These are phyloP conservation scores for Cydia amplana DNA, from an alignment of 1,140 invertebrate species.

Conservation along the genomic window DNA sequence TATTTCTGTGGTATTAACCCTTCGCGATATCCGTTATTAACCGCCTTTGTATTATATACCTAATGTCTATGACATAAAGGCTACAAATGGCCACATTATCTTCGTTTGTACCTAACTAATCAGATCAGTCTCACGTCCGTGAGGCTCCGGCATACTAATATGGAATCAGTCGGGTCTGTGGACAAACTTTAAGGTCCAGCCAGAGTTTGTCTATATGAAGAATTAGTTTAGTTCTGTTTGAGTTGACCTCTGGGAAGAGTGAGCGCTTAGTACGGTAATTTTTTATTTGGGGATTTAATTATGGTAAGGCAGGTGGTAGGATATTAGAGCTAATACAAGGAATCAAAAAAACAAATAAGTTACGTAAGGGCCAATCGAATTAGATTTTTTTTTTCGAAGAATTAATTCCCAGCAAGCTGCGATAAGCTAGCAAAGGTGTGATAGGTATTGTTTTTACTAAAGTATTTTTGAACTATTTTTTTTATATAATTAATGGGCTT, in stretches of 20 bases:
- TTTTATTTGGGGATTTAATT: neutral
- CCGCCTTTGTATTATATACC: neutral
- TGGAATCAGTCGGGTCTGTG: neutral
- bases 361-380: no score
- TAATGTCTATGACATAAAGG: neutral
- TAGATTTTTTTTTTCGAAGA: no score
- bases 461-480: no score
- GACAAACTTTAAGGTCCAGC: neutral
- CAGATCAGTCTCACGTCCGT: conserved; percentile 5
- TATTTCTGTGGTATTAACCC: neutral
- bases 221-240: conserved; percentile 13
- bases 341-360: no score
- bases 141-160: conserved; percentile 3
- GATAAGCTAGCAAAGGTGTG: no score
- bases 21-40: neutral
- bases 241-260: neutral
- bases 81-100: neutral
- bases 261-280: neutral
- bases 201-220: neutral
- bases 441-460: no score
- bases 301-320: no score
- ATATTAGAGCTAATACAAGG: no score
- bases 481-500: no score
- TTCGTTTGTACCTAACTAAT: conserved; percentile 1
- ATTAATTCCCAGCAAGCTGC: no score